Percentiles rank a stretch among this genome's conserved stretches.
phyloP scores from a whole-genome alignment of 30 jellyfish, hydroid and myxozoan species.

The Clytia hemisphaerica region DNA sequence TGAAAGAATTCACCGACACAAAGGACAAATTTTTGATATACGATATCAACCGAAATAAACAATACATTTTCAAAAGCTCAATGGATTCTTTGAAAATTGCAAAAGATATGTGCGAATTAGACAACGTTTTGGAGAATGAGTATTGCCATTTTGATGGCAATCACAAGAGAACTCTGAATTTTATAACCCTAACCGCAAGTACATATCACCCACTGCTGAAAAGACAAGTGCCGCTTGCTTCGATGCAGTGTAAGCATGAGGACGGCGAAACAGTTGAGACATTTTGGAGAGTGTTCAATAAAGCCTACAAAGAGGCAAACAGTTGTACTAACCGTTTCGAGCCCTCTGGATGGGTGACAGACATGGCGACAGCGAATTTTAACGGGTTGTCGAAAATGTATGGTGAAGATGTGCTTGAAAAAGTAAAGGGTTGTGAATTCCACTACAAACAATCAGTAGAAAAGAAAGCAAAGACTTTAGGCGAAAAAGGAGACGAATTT shows the following conservation, averaged over 20 bases:
- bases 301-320: not conserved
- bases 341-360: not conserved
- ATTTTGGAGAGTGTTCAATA: not conserved
- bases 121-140: not conserved
- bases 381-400: not conserved
- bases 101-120: not conserved
- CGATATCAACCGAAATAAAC: not conserved
- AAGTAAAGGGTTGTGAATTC: constrained; percentile 1
- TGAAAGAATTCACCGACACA: not conserved
- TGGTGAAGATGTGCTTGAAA: constrained; percentile 5
- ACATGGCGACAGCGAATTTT: constrained; percentile 1
- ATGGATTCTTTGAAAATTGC: not conserved
- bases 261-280: not conserved
- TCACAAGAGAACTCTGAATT: not conserved
- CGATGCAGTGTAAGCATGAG: constrained; percentile 1
- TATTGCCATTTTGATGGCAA: not conserved
- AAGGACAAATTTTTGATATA: not conserved
- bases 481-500: not conserved
- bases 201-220: not conserved
- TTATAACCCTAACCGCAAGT: not conserved
- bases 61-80: not conserved
- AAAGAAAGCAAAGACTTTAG: not conserved
- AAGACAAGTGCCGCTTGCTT: not conserved
- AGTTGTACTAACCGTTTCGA: not conserved
- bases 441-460: not conserved